Base-by-base conservation (phyloP, 2,888 invertebrate genomes). In the Chymomyza caudatula region DNA sequence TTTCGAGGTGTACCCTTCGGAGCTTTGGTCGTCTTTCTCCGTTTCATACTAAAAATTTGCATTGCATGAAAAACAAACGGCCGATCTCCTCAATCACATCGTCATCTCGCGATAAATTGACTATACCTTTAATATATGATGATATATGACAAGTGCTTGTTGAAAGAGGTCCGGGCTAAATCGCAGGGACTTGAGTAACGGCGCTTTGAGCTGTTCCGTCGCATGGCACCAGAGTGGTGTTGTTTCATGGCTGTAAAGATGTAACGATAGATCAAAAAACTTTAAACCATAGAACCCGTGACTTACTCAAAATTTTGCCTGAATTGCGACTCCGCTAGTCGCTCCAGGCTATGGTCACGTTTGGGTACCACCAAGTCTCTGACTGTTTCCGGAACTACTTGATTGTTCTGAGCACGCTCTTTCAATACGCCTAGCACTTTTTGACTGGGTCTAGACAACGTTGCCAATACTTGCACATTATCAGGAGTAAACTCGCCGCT, bases 401-500 rank as follows among this genome's bases (percentile, higher is more conserved):
- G 87, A 2, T 92, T 75, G 63, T 90, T 91, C 2, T 92, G 74
- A 2, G 86, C 88, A 8, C 47, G 58, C 15, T 84, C 93, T 78
- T 93, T 94, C 79, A 94, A 94, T 2, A 93, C 90, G 73, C 93
- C 93, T 73, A 96, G 85, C 72, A 95, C 92, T 70, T 93, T 92
- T 60, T 90, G 90, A 0, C 95, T 92, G 0, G 98, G 98, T 87
- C 93, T 92, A 2, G 93, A 92, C 71, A 97, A 91, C 0, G 96
- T 95, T 4, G 98, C 97, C 71, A 98, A 90, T 60, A 98, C 94
- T 80, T 96, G 96, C 15, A 98, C 95, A 87, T 93, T 94, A 86
- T 97, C 96, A 0, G 95, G 94, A 0, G 96, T 95, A 90, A 98
- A 97, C 79, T 96, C 93, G 0, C 98, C 98, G 79, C 93, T 92